Percentiles rank a stretch among this genome's conserved stretches.
These are phyloP conservation scores for Amblyornis subalaris DNA, from an alignment of 2,113 vertebrate genomes.

Conservation along the genomic window DNA sequence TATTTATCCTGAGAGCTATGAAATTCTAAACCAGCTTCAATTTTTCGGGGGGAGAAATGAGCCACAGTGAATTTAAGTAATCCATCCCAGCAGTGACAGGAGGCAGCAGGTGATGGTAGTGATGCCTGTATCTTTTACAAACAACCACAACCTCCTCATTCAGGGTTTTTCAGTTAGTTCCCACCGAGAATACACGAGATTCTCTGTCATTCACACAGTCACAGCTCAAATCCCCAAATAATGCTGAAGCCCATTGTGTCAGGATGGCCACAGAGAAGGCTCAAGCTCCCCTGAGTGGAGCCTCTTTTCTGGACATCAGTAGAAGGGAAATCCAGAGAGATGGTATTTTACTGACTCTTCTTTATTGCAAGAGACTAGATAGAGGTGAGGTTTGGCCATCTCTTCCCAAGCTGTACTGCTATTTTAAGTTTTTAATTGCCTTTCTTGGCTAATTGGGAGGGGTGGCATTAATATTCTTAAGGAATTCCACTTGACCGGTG, in stretches of 20 bases:
- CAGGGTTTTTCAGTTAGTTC: not conserved
- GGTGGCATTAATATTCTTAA: not conserved
- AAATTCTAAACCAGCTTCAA: not conserved
- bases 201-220: not conserved
- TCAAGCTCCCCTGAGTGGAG: not conserved
- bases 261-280: not conserved
- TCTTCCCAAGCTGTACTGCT: not conserved
- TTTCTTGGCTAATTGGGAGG: not conserved
- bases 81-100: not conserved
- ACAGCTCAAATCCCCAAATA: not conserved
- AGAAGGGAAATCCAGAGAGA: not conserved
- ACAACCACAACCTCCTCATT: not conserved
- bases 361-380: not conserved
- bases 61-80: not conserved
- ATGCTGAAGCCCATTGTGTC: not conserved
- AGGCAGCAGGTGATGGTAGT: not conserved
- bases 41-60: not conserved
- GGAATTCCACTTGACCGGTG: not conserved
- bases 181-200: not conserved
- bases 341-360: not conserved
- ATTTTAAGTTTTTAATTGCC: not conserved
- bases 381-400: not conserved
- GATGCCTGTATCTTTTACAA: not conserved
- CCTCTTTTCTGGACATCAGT: not conserved
- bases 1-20: not conserved